These are phyloP conservation scores for Anguilla pacifica DNA, from an alignment of 2,797 vertebrate species.

Conservation along the genomic window DNA sequence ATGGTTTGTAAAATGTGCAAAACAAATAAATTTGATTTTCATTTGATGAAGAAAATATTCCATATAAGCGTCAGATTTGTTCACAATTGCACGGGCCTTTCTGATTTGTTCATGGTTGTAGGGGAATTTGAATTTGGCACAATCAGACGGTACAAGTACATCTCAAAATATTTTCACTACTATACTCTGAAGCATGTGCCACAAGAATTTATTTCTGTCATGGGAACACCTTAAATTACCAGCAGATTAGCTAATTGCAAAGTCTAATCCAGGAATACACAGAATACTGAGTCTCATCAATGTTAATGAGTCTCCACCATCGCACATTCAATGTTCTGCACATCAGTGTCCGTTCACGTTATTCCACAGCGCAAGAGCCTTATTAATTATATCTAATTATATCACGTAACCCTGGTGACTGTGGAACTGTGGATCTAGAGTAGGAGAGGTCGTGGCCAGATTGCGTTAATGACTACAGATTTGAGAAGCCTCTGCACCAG, in stretches of 20 bases:
- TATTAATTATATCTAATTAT: background rate
- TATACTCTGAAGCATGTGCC: background rate
- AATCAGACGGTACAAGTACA: background rate
- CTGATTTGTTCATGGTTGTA: background rate
- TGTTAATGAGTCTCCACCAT: background rate
- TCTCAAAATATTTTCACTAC: background rate
- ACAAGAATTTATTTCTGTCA: background rate
- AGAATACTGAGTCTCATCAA: background rate
- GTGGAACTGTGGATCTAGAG: background rate
- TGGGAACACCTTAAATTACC: background rate
- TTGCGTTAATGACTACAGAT: background rate
- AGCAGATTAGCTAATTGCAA: background rate
- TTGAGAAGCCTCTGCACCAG: background rate
- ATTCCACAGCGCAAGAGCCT: background rate
- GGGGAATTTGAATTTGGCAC: background rate
- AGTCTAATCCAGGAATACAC: background rate
- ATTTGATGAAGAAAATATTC: too few species aligned
- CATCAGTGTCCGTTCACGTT: background rate
- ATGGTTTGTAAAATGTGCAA: too few species aligned
- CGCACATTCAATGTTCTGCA: background rate
- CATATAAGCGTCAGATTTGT: too few species aligned
- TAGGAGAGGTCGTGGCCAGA: background rate
- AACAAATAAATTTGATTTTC: too few species aligned
- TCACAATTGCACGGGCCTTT: background rate
- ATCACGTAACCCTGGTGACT: constrained; percentile 6